Conservation (phyloP, 2,888 invertebrate species). For the Esperia sulphurella region DNA sequence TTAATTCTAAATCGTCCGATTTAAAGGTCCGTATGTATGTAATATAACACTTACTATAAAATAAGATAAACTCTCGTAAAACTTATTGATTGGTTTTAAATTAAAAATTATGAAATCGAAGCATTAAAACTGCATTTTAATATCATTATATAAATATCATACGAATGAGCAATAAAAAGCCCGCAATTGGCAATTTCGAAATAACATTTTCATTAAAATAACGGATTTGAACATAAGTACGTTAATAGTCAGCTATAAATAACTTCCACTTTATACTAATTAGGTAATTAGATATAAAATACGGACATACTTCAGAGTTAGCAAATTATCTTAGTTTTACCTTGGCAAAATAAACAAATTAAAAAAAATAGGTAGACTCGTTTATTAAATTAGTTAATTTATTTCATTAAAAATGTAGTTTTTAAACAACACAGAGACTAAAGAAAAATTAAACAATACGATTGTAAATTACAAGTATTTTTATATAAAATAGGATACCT, state of each 20-base stretch:
- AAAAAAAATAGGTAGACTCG: too few relatives aligned
- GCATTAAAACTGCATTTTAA: background rate
- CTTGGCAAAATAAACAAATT: too few relatives aligned
- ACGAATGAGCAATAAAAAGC: background rate
- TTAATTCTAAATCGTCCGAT: background rate
- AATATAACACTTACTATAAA: background rate
- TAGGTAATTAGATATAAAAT: background rate
- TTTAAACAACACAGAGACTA: too few relatives aligned
- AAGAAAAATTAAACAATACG: too few relatives aligned
- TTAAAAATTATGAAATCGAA: background rate
- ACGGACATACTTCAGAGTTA: too few relatives aligned
- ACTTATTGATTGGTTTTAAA: background rate
- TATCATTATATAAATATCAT: background rate
- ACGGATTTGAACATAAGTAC: too few relatives aligned
- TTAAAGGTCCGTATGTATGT: background rate
- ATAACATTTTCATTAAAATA: background rate
- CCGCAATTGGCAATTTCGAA: background rate
- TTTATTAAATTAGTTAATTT: too few relatives aligned
- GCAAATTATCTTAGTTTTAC: too few relatives aligned
- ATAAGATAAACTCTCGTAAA: background rate
- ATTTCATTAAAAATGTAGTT: too few relatives aligned
- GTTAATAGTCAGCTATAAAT: background rate
- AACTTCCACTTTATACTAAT: background rate
- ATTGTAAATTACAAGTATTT: too few relatives aligned
- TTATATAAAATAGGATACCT: too few relatives aligned